Evolutionary conservation across 2,113 vertebrate genomes (phyloP).

Genomic region (Elephas maximus): DNA sequence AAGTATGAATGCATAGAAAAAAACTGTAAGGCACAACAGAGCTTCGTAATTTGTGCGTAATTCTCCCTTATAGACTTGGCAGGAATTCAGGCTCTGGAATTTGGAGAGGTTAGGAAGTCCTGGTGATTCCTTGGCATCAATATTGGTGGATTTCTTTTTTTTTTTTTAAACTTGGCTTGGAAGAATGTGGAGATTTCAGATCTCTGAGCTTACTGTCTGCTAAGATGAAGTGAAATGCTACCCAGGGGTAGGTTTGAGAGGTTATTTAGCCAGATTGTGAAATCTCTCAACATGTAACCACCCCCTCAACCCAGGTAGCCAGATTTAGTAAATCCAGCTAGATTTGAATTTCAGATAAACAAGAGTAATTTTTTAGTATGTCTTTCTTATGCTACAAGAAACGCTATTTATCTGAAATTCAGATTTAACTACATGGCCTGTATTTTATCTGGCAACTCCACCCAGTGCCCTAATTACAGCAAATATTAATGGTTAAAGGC

Average conservation of each 20-base stretch:
- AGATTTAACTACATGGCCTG: background rate
- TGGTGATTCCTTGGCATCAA: constrained; percentile 48
- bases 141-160: background rate
- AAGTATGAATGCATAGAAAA: constrained; percentile 63
- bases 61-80: background rate
- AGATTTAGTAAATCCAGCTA: constrained; percentile 59
- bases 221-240: constrained; percentile 49
- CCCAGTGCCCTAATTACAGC: background rate
- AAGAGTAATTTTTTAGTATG: background rate
- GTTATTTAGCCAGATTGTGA: constrained; percentile 52
- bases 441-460: constrained; percentile 44
- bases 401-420: constrained; percentile 1
- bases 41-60: constrained; percentile 25
- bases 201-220: constrained; percentile 15
- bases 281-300: constrained; percentile 28
- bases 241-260: background rate
- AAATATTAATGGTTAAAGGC: constrained; percentile 44
- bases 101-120: constrained; percentile 56
- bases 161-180: constrained; percentile 32
- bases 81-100: constrained; percentile 32
- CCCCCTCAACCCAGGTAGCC: background rate
- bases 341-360: constrained; percentile 38
- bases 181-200: constrained; percentile 27
- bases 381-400: background rate
- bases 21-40: constrained; percentile 32